Evolutionary conservation across 1,140 invertebrate species (phyloP), one percentile per base, ranked within the genome.

Genomic region (Mylabris phalerata): DNA sequence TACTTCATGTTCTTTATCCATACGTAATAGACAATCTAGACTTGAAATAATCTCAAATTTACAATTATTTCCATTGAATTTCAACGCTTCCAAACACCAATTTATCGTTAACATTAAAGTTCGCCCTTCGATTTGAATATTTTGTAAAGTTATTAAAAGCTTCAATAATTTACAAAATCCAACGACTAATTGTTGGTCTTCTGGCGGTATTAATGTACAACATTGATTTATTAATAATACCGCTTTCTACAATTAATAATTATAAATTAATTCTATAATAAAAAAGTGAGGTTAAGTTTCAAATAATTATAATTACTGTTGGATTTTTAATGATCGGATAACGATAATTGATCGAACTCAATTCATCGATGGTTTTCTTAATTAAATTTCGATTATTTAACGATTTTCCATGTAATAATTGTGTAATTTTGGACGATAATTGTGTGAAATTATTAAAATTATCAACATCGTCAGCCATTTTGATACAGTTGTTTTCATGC

Each of bases 161-260:
- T 54, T 57, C 57, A 79, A 59, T 61, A 79, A 71, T 63, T 74
- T 70, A 50, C 73, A 77, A 59, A 67, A 70, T 63, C 75, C 75
- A 62, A 70, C 69, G 4, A 78, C 70, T 48, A 79, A 60, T 51
- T 61, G 55, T 11, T 63, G 63, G 62, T 80, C 77, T 39, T 61
- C 68, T 4, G 73, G 70, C 54, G 71, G 64, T 27, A 77, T 66
- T 11, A 71, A 61, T 0, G 41, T 61, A 48, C 76, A 78, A 42
- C 77, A 73, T 60, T 76, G 73, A 50, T 77, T 72, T 44, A 79
- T 62, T 11, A 80, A 50, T 13, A 78, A 60, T 24, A 75, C 65
- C 5, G 73, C 67, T 57, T 67, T 70, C 77, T 79, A 50, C 10
- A 74, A n/a, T n/a, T n/a, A 72, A 49, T 24, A 43, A 11, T 13